A percentile compares a stretch with the other conserved stretches of the same genome.
These are phyloP conservation scores for Leptestheria dahalacensis DNA, from an alignment of 1,140 invertebrate species.

Conservation along the genomic window DNA sequence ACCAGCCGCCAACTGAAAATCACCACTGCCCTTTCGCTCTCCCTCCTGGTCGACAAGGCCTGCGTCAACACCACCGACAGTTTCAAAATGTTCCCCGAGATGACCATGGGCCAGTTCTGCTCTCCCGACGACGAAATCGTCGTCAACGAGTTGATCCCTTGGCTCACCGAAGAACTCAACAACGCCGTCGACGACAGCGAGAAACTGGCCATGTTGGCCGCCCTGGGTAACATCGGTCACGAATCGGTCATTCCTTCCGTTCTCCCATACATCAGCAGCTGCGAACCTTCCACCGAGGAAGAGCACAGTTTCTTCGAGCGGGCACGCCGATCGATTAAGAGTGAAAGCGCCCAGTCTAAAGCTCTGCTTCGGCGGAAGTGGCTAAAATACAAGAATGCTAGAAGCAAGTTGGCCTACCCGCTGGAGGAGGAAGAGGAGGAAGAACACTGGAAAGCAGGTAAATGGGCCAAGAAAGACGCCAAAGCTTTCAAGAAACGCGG, in stretches of 20 bases:
- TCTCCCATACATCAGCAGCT: constrained; percentile 16
- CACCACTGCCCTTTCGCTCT: constrained; percentile 19
- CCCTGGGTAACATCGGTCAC: constrained; percentile 22
- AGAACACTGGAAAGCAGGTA: neutral
- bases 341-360: neutral
- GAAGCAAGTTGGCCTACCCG: neutral
- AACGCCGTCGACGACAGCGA: constrained; percentile 8
- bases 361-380: neutral
- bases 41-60: constrained; percentile 19
- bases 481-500: constrained; percentile 1
- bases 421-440: constrained; percentile 9
- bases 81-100: constrained; percentile 19
- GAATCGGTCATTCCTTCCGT: constrained; percentile 18
- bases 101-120: constrained; percentile 22
- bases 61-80: constrained; percentile 20
- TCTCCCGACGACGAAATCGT: constrained; percentile 14
- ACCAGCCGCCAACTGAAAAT: constrained; percentile 17
- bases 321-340: constrained; percentile 4
- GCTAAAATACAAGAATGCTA: neutral
- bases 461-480: constrained; percentile 4
- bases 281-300: constrained; percentile 10
- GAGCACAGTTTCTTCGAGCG: constrained; percentile 16
- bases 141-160: constrained; percentile 17
- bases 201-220: constrained; percentile 16
- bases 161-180: constrained; percentile 18